phyloP scores from a whole-genome alignment of 2,888 invertebrate genomes.

The Lasioglossum oenotherae region DNA sequence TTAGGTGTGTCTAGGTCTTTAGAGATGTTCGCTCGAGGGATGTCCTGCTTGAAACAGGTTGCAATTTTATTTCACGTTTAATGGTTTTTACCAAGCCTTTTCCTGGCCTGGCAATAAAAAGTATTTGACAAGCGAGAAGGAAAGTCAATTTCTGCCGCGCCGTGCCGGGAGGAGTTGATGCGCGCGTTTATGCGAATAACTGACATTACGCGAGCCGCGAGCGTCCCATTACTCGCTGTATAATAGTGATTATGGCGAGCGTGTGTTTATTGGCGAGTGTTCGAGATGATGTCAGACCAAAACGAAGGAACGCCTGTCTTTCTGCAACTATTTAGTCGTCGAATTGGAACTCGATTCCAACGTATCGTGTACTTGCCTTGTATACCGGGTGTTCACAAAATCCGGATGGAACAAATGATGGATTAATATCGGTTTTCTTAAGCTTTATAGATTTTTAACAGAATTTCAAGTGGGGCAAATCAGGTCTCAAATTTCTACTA shows the following conservation, averaged over 20 bases:
- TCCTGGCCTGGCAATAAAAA: background rate
- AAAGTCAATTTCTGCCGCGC: slow-evolving; percentile 24
- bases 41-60: background rate
- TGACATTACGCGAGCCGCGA: slow-evolving; percentile 35
- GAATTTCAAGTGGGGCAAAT: background rate
- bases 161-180: slow-evolving; percentile 23
- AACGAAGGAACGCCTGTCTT: background rate
- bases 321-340: background rate
- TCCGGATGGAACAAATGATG: background rate
- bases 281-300: background rate
- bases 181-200: slow-evolving; percentile 40
- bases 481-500: background rate
- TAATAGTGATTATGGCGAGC: slow-evolving; percentile 13
- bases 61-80: background rate
- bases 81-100: background rate
- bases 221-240: slow-evolving; percentile 19
- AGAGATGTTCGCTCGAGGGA: background rate
- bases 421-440: background rate
- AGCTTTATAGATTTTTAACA: background rate
- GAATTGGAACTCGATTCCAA: background rate
- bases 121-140: slow-evolving; percentile 40
- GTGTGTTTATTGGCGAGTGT: slow-evolving; percentile 15
- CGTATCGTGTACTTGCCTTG: background rate
- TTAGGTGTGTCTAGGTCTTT: background rate
- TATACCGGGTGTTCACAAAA: background rate